These are phyloP conservation scores for Aricia artaxerxes DNA, from an alignment of 2,888 invertebrate genomes.

Conservation along the genomic window DNA sequence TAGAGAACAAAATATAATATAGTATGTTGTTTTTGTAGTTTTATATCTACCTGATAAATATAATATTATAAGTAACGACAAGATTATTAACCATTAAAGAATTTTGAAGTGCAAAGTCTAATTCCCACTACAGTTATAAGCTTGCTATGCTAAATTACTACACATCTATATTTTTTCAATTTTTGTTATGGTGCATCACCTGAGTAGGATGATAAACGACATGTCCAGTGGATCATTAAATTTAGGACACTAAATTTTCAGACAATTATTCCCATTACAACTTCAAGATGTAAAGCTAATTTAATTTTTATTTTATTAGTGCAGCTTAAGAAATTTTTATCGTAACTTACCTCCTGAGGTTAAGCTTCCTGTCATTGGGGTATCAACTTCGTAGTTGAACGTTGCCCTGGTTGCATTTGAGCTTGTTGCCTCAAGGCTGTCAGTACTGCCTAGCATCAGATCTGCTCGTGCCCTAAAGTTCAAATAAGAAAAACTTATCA, in stretches of 20 bases:
- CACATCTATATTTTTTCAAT: not conserved
- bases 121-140: not conserved
- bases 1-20: not conserved
- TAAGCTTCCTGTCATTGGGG: constrained; percentile 91
- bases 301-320: no score
- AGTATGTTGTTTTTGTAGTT: not conserved
- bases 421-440: constrained; percentile 88
- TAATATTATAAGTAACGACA: not conserved
- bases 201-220: not conserved
- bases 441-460: constrained; percentile 83
- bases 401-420: constrained; percentile 91
- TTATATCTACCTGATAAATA: not conserved
- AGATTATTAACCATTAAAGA: not conserved
- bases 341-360: constrained; percentile 82
- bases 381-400: constrained; percentile 91
- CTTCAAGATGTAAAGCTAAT: not conserved
- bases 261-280: not conserved
- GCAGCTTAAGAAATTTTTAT: not conserved
- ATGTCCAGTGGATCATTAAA: not conserved
- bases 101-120: not conserved
- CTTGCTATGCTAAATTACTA: not conserved
- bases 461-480: constrained; percentile 67
- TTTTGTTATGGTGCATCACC: not conserved
- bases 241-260: not conserved
- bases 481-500: not conserved